A percentile compares a stretch with the other conserved stretches of the same genome.
phyloP scores from a whole-genome alignment of 2,888 invertebrate species.

The Drosophila meridionalis region DNA sequence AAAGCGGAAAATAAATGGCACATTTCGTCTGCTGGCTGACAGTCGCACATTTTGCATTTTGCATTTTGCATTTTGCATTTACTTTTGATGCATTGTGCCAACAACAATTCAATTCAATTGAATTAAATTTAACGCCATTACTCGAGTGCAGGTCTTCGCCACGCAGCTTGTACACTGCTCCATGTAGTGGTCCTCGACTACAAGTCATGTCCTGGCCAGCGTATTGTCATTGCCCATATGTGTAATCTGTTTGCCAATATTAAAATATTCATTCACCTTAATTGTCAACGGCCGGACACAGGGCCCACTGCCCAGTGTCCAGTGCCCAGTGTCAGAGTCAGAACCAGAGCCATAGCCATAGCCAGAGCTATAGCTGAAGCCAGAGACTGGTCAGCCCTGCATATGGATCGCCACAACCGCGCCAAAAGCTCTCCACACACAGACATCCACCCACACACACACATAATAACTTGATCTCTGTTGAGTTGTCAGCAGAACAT shows the following conservation, averaged over 20 bases:
- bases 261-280: constrained; percentile 80
- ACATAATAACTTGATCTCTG: constrained; percentile 79
- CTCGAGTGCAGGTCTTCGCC: constrained; percentile 44
- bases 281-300: constrained; percentile 70
- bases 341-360: constrained; percentile 10
- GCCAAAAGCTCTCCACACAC: constrained; percentile 60
- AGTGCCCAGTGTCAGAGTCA: constrained; percentile 4
- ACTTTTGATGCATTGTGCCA: constrained; percentile 70
- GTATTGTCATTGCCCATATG: constrained; percentile 68
- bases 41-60: constrained; percentile 20
- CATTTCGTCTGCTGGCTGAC: constrained; percentile 15
- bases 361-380: constrained; percentile 16
- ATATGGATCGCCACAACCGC: constrained; percentile 55
- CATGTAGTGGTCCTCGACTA: background rate
- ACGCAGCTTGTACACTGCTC: constrained; percentile 3
- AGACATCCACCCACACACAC: constrained; percentile 34
- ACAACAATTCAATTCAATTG: constrained; percentile 74
- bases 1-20: constrained; percentile 12
- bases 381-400: constrained; percentile 35
- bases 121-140: constrained; percentile 79
- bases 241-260: constrained; percentile 81
- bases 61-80: constrained; percentile 30
- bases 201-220: constrained; percentile 48
- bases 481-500: constrained; percentile 81
- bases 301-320: constrained; percentile 3